Conservation (phyloP, 2,113 vertebrate species). For the Oryzias woworae region DNA sequence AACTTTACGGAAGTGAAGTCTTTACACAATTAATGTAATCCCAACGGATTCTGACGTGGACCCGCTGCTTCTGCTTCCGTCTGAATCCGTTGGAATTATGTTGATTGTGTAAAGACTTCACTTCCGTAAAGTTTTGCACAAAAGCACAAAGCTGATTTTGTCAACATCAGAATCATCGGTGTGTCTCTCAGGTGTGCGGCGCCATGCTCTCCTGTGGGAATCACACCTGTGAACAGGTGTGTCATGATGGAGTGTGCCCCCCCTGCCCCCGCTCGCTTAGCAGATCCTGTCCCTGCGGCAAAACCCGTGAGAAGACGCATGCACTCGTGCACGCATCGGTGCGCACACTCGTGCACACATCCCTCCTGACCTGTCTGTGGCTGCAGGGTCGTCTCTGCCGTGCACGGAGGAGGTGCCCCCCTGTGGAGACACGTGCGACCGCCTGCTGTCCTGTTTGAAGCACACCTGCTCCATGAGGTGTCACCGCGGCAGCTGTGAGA, state of each 20-base stretch:
- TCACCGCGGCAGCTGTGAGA: constrained; percentile 92
- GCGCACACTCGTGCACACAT: neutral
- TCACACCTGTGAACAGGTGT: constrained; percentile 89
- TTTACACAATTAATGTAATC: no score
- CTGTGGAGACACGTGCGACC: constrained; percentile 94
- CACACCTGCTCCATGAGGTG: constrained; percentile 96
- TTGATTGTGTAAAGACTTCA: no score
- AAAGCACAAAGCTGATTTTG: no score
- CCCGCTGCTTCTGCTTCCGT: no score
- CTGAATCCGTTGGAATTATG: no score
- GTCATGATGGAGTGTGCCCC: constrained; percentile 87
- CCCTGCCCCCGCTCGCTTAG: constrained; percentile 90
- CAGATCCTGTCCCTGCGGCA: constrained; percentile 90
- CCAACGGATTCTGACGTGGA: no score
- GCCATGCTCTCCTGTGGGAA: constrained; percentile 86
- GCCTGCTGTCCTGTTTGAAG: constrained; percentile 86
- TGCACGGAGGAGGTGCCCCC: constrained; percentile 93
- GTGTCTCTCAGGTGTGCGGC: constrained; percentile 81
- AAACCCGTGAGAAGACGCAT: constrained; percentile 81
- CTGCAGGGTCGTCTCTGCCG: constrained; percentile 85
- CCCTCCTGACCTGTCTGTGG: constrained; percentile 18
- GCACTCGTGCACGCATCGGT: no score
- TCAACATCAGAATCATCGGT: neutral
- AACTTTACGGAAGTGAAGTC: no score
- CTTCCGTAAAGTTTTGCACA: no score